Base-by-base conservation (phyloP, 2,113 vertebrate genomes). In the Megalops atlanticus region DNA sequence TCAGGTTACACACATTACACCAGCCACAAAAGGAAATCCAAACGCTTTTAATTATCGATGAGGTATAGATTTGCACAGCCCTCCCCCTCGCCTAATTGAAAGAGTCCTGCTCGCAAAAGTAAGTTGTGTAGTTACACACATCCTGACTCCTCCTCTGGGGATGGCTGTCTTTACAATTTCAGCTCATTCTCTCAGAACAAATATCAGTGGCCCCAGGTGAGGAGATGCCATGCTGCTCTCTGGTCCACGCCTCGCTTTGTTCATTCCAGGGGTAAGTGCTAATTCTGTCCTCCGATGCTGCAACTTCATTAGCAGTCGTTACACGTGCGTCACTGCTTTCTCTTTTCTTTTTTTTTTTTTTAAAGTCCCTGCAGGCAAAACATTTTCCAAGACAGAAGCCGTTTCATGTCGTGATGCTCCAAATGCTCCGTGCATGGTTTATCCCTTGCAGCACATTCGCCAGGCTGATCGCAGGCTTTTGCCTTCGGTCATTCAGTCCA, bases 281-380 rank as follows among this genome's bases (percentile, higher is more conserved):
- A 94, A 94, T 93, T 93, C 90, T 90, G 90, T 94, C 89, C 89
- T 94, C 90, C 90, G 88, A 94, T 91, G 93, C 89, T 91, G 89
- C 91, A 89, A 88, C 92, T 94, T 94, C 93, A 94, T 95, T 95
- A 95, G 93, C 91, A 95, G 91, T 94, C 93, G 92, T 91, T 91
- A 94, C 91, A 92, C 92, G 92, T 93, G 90, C 90, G 85, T 91
- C 91, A 89, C 84, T 92, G 89, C 90, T 89, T 92, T 92, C 49
- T 45, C 35, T 4, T 24, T 70, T 43, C 18, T 31, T 33, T 92
- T 93, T 58, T 74, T 74, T 76, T 84, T 83, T 80, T 43, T 40
- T 84, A 88, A 91, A 36, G 86, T 87, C 86, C 89, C 92, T 90
- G 87, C 89, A 92, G 89, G 90, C 90, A 41, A 54, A 24, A n/a